These are phyloP conservation scores for Cephus rjabovi DNA, from an alignment of 2,888 invertebrate genomes.

Conservation along the genomic window DNA sequence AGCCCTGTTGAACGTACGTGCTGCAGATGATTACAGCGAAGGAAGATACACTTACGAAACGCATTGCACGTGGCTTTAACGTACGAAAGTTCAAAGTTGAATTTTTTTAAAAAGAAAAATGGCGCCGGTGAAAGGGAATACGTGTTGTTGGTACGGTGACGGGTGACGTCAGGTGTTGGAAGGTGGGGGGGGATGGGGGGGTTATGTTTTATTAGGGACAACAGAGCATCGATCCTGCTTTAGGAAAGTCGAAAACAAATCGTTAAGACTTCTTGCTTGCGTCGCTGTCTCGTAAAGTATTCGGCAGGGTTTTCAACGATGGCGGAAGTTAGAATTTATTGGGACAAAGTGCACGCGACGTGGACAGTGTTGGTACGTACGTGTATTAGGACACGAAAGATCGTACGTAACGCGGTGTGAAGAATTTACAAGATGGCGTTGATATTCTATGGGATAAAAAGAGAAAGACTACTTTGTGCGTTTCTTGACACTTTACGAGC, in stretches of 20 bases:
- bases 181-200: neutral
- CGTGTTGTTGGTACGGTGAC: neutral
- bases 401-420: neutral
- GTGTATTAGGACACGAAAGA: neutral
- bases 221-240: constrained; percentile 43
- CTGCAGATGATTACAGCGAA: neutral
- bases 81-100: neutral
- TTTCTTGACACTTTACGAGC: constrained; percentile 35
- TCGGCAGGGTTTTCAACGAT: constrained; percentile 13
- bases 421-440: neutral
- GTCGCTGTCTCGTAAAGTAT: constrained; percentile 35
- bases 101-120: neutral
- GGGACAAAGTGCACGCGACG: constrained; percentile 29
- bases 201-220: constrained; percentile 47
- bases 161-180: constrained; percentile 13
- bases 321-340: constrained; percentile 45
- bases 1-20: neutral
- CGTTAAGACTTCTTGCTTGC: constrained; percentile 52
- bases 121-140: neutral
- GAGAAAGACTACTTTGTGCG: constrained; percentile 20
- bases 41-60: constrained; percentile 22
- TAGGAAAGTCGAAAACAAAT: constrained; percentile 50
- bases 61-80: neutral
- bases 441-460: constrained; percentile 6
- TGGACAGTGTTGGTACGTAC: neutral